Evolutionary conservation across 1,140 invertebrate species (phyloP), one percentile per base, ranked within the genome.

Genomic region (Andricus grossulariae): DNA sequence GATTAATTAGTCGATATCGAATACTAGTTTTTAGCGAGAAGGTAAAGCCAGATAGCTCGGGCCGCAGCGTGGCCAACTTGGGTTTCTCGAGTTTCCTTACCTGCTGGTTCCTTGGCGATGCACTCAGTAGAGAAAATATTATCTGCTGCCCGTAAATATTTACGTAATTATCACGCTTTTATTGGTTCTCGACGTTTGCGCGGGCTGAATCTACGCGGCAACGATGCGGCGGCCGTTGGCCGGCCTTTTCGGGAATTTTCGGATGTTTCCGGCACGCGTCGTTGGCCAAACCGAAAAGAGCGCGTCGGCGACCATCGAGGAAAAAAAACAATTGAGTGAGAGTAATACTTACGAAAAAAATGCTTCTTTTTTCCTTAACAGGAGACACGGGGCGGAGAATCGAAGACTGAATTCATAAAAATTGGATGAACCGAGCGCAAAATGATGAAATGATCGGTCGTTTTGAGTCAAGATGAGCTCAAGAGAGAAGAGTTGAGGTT

Each of bases 181-280:
- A 82, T 82, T 81, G 80, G 79, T 77, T 73, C 73, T 51, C 80
- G 57, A 78, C 82, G 76, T 86, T 86, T 86, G 82, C 84, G 84
- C 83, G 84, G 84, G 84, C 83, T 84, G 83, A 86, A 85, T 81
- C 82, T 85, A 77, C 79, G 82, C 80, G 76, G 71, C 52, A 75
- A 78, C 73, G 79, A 82, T 78, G 80, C 79, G 81, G 81, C 81
- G 78, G 76, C 74, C 74, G 72, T 84, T 82, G 71, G 73, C 80
- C 73, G 52, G 60, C 45, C 60, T 66, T 66, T 66, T 66, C 60
- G 60, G 25, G 3, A 16, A 39, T 66, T 39, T 39, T 66, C 60
- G 60, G 32, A 39, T 39, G 21, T 66, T 66, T 66, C 45, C 60
- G 60, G 57, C 57, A 25, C n/a, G 60, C 60, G 60, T 66, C 39